Evolutionary conservation across 2,888 invertebrate species (phyloP), one percentile per base, ranked within the genome.

Genomic region (Steinernema hermaphroditum): DNA sequence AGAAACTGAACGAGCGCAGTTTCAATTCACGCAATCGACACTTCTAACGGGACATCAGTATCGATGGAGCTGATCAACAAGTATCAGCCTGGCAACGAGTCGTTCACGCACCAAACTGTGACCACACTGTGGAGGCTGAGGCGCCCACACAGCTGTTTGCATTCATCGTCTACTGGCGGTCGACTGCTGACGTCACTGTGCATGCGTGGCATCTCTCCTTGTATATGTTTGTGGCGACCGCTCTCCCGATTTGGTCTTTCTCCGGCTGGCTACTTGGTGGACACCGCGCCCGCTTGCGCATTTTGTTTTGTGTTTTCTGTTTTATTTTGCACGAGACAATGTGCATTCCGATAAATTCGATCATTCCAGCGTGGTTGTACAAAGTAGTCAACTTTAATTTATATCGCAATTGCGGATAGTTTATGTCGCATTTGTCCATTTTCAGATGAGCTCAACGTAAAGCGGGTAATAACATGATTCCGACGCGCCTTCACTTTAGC

Each of bases 401-500:
- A 37, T 37, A 37, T 37, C 37, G 37, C 37, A n/a, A n/a, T n/a
- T n/a, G n/a, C n/a, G n/a, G n/a, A n/a, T n/a, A n/a, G n/a, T n/a
- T 12, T 37, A 37, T 37, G 37, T 37, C 12, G 37, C 37, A 4
- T 12, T 8, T 37, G 37, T 37, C 12, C 6, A n/a, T n/a, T 62
- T 62, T 62, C 62, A 62, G 54, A 41, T 71, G 71, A 41, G 43
- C 43, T 71, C 32, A 14, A 14, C 2, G 32, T 49, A 69, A 49
- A 24, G 43, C 57, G 41, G 54, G 46, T 41, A 57, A 54, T 12
- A 37, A 41, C 29, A 29, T 72, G 29, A 54, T 69, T 62, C 62
- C 62, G 62, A 62, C 2, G 16, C 34, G 69, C 12, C 43, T 49
- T 29, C 34, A 46, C 46, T 82, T 82, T 71, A 75, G 72, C 22